phyloP scores from a whole-genome alignment of 1,140 invertebrate species.

The Hesperophylax magnus region DNA sequence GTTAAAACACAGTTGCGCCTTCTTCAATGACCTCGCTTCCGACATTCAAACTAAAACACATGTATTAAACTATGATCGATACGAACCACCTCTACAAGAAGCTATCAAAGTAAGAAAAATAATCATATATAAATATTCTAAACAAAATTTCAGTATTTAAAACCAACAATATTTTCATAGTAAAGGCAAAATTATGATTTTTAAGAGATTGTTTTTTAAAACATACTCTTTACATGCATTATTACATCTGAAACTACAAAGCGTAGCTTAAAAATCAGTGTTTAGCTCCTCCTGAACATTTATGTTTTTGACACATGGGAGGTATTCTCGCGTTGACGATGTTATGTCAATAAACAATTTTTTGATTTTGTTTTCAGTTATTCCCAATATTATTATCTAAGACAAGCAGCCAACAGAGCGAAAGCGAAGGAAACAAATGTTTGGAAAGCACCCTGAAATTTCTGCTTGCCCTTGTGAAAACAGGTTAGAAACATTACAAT shows the following conservation, averaged over 20 bases:
- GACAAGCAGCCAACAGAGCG: conserved; percentile 25
- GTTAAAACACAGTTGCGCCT: conserved; percentile 64
- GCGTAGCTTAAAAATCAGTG: too few relatives aligned
- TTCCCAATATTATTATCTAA: conserved; percentile 19
- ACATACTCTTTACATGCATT: too few relatives aligned
- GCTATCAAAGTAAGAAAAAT: conserved; percentile 61
- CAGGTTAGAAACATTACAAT: conserved; percentile 41
- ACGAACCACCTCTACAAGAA: conserved; percentile 60
- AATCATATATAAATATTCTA: not conserved
- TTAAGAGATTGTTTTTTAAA: too few relatives aligned
- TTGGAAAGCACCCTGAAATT: conserved; percentile 29
- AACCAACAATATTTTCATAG: too few relatives aligned
- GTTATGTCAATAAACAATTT: too few relatives aligned
- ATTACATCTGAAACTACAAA: too few relatives aligned
- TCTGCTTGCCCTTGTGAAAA: conserved; percentile 40
- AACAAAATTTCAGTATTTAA: too few relatives aligned
- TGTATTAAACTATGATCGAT: conserved; percentile 65
- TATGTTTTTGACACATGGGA: too few relatives aligned
- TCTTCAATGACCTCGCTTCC: conserved; percentile 64
- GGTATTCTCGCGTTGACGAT: too few relatives aligned
- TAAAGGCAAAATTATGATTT: too few relatives aligned
- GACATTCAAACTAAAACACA: conserved; percentile 61
- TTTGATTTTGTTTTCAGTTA: conserved; percentile 58
- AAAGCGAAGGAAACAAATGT: conserved; percentile 35
- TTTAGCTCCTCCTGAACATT: too few relatives aligned